Conservation (phyloP, 2,888 invertebrate species). For the Napeogenes sylphis region DNA sequence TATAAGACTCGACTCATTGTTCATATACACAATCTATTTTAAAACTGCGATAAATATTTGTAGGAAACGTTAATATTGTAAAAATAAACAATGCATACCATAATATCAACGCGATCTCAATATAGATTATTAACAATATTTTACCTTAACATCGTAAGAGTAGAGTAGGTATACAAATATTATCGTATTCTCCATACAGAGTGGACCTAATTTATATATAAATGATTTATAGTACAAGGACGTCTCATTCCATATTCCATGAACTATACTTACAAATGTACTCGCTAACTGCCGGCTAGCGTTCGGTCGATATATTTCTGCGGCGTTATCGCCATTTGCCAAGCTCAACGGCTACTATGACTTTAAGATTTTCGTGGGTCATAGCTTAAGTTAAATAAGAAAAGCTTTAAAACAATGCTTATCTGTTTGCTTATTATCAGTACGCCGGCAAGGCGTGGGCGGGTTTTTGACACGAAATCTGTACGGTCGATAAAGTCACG, state of each 20-base stretch:
- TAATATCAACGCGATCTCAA: too few species aligned
- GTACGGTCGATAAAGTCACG: constrained; percentile 30
- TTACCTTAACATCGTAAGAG: too few species aligned
- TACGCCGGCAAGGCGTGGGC: constrained; percentile 24
- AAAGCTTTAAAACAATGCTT: constrained; percentile 3
- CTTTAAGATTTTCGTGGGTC: constrained; percentile 8
- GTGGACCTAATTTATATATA: neutral
- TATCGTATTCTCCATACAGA: neutral
- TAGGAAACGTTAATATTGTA: too few species aligned
- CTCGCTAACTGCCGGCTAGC: constrained; percentile 28
- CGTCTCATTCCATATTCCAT: constrained; percentile 51
- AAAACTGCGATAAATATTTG: constrained; percentile 2
- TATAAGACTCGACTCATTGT: too few species aligned
- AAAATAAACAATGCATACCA: too few species aligned
- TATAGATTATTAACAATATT: too few species aligned
- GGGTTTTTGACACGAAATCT: constrained; percentile 23
- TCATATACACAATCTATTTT: neutral
- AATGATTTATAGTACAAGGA: constrained; percentile 40
- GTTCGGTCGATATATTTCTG: constrained; percentile 73
- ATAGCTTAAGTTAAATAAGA: too few species aligned
- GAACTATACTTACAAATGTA: constrained; percentile 42
- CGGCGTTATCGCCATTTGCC: constrained; percentile 62
- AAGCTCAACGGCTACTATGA: constrained; percentile 37
- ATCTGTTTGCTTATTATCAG: constrained; percentile 5
- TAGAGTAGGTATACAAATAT: too few species aligned